Evolutionary conservation across 2,888 invertebrate genomes (phyloP).

Genomic region (Habrosyne pyritoides): DNA sequence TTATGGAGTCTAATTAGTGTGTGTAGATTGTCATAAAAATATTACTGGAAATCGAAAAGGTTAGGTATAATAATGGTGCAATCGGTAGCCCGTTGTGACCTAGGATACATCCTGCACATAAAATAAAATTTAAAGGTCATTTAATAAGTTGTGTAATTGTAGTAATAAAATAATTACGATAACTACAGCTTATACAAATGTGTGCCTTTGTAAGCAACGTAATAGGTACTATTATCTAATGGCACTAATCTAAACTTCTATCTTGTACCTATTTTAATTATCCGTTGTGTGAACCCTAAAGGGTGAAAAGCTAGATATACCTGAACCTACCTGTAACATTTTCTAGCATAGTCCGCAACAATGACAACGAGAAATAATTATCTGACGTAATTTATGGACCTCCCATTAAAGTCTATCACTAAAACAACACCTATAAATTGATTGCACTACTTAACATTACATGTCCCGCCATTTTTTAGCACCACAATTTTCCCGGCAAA

Average conservation of each 20-base stretch:
- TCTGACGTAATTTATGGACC: background rate
- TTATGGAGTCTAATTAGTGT: conserved; percentile 12
- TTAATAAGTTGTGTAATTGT: background rate
- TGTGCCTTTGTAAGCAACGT: too few species aligned
- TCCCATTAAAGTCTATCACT: background rate
- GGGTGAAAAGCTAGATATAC: too few species aligned
- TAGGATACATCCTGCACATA: background rate
- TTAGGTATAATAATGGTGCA: conserved; percentile 1
- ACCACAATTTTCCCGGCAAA: conserved; percentile 54
- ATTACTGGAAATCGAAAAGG: background rate
- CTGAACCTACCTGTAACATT: background rate
- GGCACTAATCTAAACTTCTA: too few species aligned
- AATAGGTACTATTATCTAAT: too few species aligned
- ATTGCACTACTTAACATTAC: conserved; percentile 4
- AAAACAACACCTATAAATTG: conserved; percentile 4
- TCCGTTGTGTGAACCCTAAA: too few species aligned
- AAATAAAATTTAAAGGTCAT: background rate
- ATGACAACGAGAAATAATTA: background rate
- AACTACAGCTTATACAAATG: too few species aligned
- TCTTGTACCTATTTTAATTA: too few species aligned
- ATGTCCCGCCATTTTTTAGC: conserved; percentile 47
- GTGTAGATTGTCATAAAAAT: background rate
- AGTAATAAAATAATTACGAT: too few species aligned
- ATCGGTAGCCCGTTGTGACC: background rate
- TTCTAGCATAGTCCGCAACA: background rate